Conservation (phyloP, 2,113 vertebrate species). For the Cyprinodon brontotheroides region DNA sequence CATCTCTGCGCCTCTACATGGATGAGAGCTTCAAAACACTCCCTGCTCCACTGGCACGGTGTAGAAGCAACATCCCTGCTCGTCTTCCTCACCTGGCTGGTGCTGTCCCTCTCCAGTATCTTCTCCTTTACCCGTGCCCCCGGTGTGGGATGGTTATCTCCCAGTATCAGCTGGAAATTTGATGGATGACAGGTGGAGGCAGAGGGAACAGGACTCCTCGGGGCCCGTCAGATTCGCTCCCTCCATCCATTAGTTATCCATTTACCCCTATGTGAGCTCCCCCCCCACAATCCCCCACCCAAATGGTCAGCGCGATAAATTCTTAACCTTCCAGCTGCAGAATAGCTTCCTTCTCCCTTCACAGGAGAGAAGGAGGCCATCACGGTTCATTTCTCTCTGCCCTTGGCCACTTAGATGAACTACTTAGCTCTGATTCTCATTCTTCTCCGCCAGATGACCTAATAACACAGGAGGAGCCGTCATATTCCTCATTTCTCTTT, state of each 20-base stretch:
- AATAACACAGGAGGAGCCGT: constrained; percentile 49
- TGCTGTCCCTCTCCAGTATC: constrained; percentile 8
- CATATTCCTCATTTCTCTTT: constrained; percentile 41
- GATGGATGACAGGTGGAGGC: constrained; percentile 73
- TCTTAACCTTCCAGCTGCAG: constrained; percentile 47
- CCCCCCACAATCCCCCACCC: not conserved
- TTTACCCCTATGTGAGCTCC: constrained; percentile 66
- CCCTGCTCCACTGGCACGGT: constrained; percentile 26
- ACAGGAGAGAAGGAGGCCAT: constrained; percentile 49
- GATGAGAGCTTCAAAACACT: constrained; percentile 23
- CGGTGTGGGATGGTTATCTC: constrained; percentile 71
- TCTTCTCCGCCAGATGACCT: constrained; percentile 42
- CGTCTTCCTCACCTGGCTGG: constrained; percentile 35
- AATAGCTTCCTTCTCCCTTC: constrained; percentile 50
- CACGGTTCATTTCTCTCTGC: constrained; percentile 54
- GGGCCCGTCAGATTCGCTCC: constrained; percentile 74
- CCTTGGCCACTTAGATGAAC: constrained; percentile 57
- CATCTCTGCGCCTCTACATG: constrained; percentile 21
- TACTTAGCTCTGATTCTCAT: constrained; percentile 48
- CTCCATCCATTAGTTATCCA: constrained; percentile 75
- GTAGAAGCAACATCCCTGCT: constrained; percentile 25
- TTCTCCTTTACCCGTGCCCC: constrained; percentile 24
- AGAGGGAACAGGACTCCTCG: constrained; percentile 71
- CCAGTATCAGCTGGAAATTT: constrained; percentile 70
- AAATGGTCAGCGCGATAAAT: constrained; percentile 63